Evolutionary conservation across 1,140 invertebrate species (phyloP).

Genomic region (Pogonomyrmex barbatus): DNA sequence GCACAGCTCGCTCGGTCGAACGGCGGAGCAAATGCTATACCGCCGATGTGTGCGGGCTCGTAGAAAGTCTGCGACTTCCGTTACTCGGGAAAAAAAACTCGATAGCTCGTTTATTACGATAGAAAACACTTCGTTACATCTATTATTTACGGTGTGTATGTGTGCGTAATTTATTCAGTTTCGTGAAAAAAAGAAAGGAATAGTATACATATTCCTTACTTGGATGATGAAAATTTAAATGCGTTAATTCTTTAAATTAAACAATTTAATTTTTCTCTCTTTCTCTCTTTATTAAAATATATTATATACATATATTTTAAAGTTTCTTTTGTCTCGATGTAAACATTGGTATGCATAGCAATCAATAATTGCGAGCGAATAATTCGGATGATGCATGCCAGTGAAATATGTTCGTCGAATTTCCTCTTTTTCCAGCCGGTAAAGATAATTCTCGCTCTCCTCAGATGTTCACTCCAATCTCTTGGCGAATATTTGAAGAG

Average conservation of each 20-base stretch:
- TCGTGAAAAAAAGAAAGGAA: background rate
- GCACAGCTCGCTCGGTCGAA: constrained; percentile 60
- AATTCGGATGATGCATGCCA: constrained; percentile 33
- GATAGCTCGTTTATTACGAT: constrained; percentile 42
- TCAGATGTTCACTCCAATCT: constrained; percentile 86
- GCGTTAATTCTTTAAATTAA: background rate
- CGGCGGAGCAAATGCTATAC: constrained; percentile 51
- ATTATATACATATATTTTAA: background rate
- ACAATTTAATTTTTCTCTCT: background rate
- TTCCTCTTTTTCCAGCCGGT: constrained; percentile 60
- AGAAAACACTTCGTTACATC: constrained; percentile 10
- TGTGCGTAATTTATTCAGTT: background rate
- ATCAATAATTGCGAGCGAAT: constrained; percentile 41
- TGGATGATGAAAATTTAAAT: background rate
- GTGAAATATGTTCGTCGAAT: constrained; percentile 33
- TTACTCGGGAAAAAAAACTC: constrained; percentile 1
- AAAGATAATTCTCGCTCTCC: constrained; percentile 83
- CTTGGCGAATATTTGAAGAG: constrained; percentile 86
- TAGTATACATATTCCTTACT: background rate
- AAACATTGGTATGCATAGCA: constrained; percentile 10
- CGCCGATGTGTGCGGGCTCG: constrained; percentile 30
- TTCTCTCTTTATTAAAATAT: background rate
- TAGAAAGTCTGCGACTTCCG: constrained; percentile 50
- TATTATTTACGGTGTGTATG: background rate
- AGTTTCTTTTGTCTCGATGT: background rate